Conservation (phyloP, 2,113 vertebrate genomes). For the Heliornis fulica region DNA sequence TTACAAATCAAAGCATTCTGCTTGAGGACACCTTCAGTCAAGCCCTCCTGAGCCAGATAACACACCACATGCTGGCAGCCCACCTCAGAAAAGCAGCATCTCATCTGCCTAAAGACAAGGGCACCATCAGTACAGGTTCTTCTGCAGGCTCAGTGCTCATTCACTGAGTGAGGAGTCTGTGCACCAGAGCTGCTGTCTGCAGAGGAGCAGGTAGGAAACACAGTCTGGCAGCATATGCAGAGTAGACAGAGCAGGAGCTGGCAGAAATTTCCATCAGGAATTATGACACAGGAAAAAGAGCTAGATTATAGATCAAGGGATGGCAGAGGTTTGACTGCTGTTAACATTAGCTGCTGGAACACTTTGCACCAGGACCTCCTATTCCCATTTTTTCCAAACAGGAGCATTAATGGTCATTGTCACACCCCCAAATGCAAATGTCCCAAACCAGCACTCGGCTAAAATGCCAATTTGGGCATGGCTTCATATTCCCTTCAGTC, state of each 20-base stretch:
- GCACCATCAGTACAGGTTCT: neutral
- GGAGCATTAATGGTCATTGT: neutral
- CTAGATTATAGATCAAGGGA: neutral
- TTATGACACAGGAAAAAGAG: neutral
- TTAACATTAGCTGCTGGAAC: neutral
- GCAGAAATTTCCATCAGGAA: neutral
- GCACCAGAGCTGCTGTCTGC: neutral
- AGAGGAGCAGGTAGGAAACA: neutral
- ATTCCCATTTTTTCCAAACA: neutral
- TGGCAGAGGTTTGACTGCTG: neutral
- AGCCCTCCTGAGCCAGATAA: neutral
- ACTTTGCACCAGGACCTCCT: neutral
- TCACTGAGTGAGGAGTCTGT: neutral
- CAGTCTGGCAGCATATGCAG: neutral
- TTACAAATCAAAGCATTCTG: neutral
- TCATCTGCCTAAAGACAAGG: accelerated
- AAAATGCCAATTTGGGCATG: neutral
- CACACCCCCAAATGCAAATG: neutral
- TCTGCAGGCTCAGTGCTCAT: accelerated
- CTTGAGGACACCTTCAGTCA: neutral
- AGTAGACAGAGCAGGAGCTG: neutral
- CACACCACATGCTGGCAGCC: neutral
- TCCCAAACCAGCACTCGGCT: neutral
- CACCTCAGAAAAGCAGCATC: neutral
- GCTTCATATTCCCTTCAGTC: neutral